Evolutionary conservation across 2,888 invertebrate genomes (phyloP), one percentile per base, ranked within the genome.

Genomic region (Dryomyza anilis): DNA sequence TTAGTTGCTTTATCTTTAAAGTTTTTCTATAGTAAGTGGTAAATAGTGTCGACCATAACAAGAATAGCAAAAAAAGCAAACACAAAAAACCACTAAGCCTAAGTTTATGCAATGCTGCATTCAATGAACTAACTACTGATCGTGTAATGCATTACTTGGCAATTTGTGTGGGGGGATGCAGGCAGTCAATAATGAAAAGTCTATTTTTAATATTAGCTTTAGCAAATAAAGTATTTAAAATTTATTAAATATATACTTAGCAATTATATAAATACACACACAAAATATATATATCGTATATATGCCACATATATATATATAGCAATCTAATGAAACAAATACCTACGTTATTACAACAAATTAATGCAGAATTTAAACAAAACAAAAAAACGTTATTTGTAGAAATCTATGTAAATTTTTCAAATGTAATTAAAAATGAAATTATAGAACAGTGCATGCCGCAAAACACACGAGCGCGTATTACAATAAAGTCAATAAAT

Each of bases 171-270:
- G 12, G 39, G n/a, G 39, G 14, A 6, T 14, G 39, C 3, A 33
- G 33, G 12, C 7, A 39, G 39, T n/a, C 12, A 39, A n/a, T 14
- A 39, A n/a, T 39, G 39, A 39, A 36, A 58, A 52, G 27, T 64
- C 43, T 64, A 64, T 64, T 64, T 64, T 64, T 64, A 64, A 58
- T 64, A 64, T 58, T 58, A 64, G 58, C 56, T 59, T 48, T 48
- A 59, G 59, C 33, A 16, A 25, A 12, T 14, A 33, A 60, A 25
- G n/a, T 27, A 61, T 25, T 58, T 29, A 59, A 48, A 48, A 30
- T 46, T 23, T 59, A 59, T 56, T 56, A 45, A 29, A 58, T 48
- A 46, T 52, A 43, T 39, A 43, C 21, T 53, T 29, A 61, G 61
- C 19, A 53, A 39, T 43, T 61, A 19, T 36, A 61, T 36, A 23